Conservation (phyloP, 2,888 invertebrate species). For the Chymomyza amoena region DNA sequence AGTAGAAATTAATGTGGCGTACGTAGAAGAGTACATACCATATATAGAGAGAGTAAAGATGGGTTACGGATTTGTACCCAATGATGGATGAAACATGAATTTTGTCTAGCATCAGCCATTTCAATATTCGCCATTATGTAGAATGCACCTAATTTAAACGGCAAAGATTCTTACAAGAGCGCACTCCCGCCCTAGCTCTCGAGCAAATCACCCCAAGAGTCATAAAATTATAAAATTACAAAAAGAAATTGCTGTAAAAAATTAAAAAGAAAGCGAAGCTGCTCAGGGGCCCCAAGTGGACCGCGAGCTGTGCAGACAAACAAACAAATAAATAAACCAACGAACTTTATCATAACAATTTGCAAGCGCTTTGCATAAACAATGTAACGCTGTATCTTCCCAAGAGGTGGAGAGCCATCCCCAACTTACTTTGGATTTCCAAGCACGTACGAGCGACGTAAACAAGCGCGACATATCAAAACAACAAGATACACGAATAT, state of each 20-base stretch:
- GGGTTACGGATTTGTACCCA: slow-evolving; percentile 30
- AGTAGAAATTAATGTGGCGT: slow-evolving; percentile 52
- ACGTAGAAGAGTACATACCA: background rate
- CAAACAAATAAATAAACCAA: slow-evolving; percentile 20
- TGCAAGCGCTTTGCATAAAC: slow-evolving; percentile 39
- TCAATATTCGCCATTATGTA: background rate
- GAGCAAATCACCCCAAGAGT: background rate
- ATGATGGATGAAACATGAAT: background rate
- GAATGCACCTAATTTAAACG: background rate
- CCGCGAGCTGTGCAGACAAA: background rate
- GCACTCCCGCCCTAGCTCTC: background rate
- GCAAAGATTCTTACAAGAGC: background rate
- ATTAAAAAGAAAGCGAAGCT: background rate
- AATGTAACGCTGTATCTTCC: background rate
- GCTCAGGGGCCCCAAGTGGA: background rate
- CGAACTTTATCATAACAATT: slow-evolving; percentile 47
- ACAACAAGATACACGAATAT: slow-evolving; percentile 4
- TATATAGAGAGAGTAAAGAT: background rate
- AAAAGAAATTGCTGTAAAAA: slow-evolving; percentile 32
- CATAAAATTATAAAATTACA: slow-evolving; percentile 19
- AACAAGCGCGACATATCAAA: slow-evolving; percentile 43
- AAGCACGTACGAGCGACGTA: slow-evolving; percentile 41
- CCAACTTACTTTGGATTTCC: slow-evolving; percentile 38
- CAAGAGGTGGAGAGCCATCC: background rate
- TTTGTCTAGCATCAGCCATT: background rate